Percentiles rank a stretch among this genome's conserved stretches.
phyloP scores from a whole-genome alignment of 2,113 vertebrate genomes.

The Oenanthe oenanthe region DNA sequence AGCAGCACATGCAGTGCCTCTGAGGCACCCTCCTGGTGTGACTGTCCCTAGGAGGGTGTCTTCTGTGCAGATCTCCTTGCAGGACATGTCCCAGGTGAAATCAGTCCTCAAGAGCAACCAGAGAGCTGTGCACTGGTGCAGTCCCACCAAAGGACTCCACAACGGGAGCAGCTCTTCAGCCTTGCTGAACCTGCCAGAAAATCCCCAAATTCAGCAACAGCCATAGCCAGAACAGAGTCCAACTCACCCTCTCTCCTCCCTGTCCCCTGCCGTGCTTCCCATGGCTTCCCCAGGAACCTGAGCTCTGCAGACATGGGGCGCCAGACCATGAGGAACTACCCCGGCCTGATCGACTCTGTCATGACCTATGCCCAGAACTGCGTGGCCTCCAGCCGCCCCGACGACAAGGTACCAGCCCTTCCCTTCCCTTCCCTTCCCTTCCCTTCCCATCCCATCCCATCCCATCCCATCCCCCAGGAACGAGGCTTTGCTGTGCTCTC shows the following conservation, averaged over 20 bases:
- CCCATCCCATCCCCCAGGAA: no score
- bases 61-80: neutral
- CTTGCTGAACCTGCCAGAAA: neutral
- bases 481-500: no score
- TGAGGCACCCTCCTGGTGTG: neutral
- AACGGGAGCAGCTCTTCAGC: neutral
- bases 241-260: neutral
- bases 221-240: neutral
- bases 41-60: neutral
- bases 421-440: neutral
- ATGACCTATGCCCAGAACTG: constrained; percentile 86
- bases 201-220: neutral
- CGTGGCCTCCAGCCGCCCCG: constrained; percentile 78
- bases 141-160: neutral
- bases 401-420: constrained; percentile 84
- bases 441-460: neutral
- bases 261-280: neutral
- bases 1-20: neutral
- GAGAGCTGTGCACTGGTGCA: neutral
- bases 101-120: neutral
- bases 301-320: constrained; percentile 82
- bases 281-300: constrained; percentile 82
- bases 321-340: constrained; percentile 83
- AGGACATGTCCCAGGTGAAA: neutral
- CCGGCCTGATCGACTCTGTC: constrained; percentile 85